A percentile compares a stretch with the other conserved stretches of the same genome.
Conservation (phyloP, 2,888 invertebrate species). For the Oligia strigilis region DNA sequence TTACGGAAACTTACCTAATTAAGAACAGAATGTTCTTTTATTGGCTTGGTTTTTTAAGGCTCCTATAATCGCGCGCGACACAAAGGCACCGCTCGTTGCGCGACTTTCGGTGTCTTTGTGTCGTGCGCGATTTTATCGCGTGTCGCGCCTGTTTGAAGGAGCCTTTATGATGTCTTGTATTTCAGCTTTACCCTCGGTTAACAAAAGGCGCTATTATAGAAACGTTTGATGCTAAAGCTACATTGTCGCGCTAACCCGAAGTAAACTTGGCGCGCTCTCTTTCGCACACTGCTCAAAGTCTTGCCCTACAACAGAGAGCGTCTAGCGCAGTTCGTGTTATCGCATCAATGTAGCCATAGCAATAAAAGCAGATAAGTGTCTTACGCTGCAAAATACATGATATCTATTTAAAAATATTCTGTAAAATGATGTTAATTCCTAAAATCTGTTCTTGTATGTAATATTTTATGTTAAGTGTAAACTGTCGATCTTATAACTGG, state of each 20-base stretch:
- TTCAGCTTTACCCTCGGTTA: background rate
- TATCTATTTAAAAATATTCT: background rate
- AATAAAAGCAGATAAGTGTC: background rate
- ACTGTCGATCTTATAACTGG: conserved; percentile 59
- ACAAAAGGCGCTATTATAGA: background rate
- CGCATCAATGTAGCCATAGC: background rate
- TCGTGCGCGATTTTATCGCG: too few species aligned
- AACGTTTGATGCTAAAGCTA: background rate
- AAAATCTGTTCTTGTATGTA: conserved; percentile 18
- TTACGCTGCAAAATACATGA: background rate
- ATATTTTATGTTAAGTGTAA: conserved; percentile 48
- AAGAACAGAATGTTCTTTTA: conserved; percentile 6
- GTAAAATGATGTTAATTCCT: conserved; percentile 32
- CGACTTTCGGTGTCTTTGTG: too few species aligned
- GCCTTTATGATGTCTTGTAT: background rate
- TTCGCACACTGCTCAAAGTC: background rate
- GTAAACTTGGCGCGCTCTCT: background rate
- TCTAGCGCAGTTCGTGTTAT: background rate
- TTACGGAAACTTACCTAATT: conserved; percentile 6
- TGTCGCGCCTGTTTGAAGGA: too few species aligned
- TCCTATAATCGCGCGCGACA: too few species aligned
- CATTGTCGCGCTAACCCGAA: background rate
- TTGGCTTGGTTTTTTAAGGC: background rate
- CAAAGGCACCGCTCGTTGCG: too few species aligned
- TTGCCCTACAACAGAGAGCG: background rate